A percentile compares a stretch with the other conserved stretches of the same genome.
These are phyloP conservation scores for Archocentrus centrarchus DNA, from an alignment of 2,113 vertebrate genomes.

Conservation along the genomic window DNA sequence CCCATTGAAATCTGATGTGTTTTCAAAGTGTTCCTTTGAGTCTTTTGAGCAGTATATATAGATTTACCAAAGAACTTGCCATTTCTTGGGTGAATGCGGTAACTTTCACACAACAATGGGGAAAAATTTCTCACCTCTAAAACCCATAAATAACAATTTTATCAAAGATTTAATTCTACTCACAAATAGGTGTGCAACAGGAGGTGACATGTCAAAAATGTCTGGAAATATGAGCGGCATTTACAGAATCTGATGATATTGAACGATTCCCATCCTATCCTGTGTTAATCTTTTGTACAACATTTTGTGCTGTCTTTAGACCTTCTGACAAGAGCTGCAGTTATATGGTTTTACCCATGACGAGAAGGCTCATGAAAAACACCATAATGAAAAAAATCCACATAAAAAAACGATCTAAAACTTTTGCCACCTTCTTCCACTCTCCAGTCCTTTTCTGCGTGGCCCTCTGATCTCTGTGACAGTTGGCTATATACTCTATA, in stretches of 20 bases:
- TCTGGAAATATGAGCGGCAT: not conserved
- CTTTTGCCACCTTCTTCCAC: conserved; percentile 90
- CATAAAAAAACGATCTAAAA: conserved; percentile 93
- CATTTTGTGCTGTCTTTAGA: not conserved
- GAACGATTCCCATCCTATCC: not conserved
- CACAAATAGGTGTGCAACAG: not conserved
- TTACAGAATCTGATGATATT: not conserved
- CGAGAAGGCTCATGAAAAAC: conserved; percentile 88
- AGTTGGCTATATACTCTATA: conserved; percentile 85
- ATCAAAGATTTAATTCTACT: not conserved
- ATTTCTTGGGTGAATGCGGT: not conserved
- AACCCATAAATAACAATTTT: not conserved
- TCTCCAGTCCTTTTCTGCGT: conserved; percentile 83
- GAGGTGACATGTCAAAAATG: not conserved
- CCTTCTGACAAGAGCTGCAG: not conserved
- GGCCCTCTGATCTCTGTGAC: conserved; percentile 85
- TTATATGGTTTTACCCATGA: conserved; percentile 86
- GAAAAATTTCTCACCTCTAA: too few species aligned
- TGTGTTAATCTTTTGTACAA: not conserved
- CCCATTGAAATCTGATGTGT: too few species aligned
- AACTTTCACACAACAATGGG: not conserved
- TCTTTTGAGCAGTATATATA: not conserved
- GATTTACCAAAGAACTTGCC: not conserved
- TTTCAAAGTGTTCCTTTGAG: too few species aligned
- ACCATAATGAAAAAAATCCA: conserved; percentile 93